A percentile compares a stretch with the other conserved stretches of the same genome.
Conservation (phyloP, 1,140 invertebrate species). For the Diorhabda elongata region DNA sequence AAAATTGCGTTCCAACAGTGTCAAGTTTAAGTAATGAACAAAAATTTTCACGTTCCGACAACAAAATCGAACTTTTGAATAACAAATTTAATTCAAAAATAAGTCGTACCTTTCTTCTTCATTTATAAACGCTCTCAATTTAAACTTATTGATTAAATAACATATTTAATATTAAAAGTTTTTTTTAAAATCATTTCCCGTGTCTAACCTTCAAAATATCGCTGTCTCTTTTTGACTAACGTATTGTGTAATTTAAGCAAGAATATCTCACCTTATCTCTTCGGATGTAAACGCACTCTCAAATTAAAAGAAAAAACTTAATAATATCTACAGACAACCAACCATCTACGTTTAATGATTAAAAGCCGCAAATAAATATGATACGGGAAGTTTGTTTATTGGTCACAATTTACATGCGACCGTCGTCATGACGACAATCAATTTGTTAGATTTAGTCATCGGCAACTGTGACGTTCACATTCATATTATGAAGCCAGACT, state of each 20-base stretch:
- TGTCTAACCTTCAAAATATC: not conserved
- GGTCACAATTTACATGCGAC: conserved; percentile 33
- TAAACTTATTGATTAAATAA: not conserved
- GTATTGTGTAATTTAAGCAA: not conserved
- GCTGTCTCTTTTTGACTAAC: not conserved
- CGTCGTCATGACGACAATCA: conserved; percentile 34
- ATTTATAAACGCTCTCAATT: no score
- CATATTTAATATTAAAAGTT: not conserved
- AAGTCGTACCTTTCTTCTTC: no score
- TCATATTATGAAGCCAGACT: conserved; percentile 4
- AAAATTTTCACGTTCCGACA: no score
- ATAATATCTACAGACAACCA: no score
- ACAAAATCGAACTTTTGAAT: no score
- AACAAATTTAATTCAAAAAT: no score
- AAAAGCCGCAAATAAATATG: conserved; percentile 29
- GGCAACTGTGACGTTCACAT: conserved; percentile 4
- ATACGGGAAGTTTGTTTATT: conserved; percentile 32
- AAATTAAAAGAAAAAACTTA: conserved; percentile 12
- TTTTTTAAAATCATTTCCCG: not conserved
- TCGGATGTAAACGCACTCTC: not conserved
- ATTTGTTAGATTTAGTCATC: conserved; percentile 20
- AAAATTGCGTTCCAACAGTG: no score
- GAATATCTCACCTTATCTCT: not conserved
- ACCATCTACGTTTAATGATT: conserved; percentile 33
- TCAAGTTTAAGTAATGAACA: no score